These are phyloP conservation scores for Dynastes tityus DNA, from an alignment of 2,888 invertebrate species.

Conservation along the genomic window DNA sequence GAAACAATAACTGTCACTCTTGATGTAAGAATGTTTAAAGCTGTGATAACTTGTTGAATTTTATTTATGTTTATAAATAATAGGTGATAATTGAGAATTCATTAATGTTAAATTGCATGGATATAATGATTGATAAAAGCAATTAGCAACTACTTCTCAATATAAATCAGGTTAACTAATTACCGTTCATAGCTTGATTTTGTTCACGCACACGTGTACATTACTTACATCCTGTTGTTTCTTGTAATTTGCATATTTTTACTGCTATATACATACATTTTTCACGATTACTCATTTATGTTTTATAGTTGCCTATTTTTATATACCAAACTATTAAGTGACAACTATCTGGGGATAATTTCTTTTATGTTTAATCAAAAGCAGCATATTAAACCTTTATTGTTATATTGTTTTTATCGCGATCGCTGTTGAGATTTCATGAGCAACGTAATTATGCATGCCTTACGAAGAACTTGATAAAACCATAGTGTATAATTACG, in stretches of 20 bases:
- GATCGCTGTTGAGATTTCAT: background rate
- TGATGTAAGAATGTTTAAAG: constrained; percentile 19
- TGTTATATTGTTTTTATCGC: background rate
- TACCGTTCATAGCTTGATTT: no score
- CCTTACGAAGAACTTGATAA: background rate
- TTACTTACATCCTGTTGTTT: no score
- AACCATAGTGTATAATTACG: background rate
- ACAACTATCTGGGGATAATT: background rate
- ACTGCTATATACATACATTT: background rate
- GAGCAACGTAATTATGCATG: background rate
- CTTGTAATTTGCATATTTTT: background rate
- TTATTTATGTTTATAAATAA: no score
- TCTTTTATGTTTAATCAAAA: background rate
- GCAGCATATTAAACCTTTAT: background rate
- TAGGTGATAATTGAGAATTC: no score
- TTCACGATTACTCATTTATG: background rate
- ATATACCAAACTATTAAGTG: background rate
- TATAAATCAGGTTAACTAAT: no score
- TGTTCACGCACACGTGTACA: no score
- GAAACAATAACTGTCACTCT: constrained; percentile 33
- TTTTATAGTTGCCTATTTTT: background rate
- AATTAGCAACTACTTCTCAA: no score
- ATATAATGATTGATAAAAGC: no score
- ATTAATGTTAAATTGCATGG: no score
- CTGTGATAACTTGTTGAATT: background rate